Base-by-base conservation (phyloP, 1,140 invertebrate species). In the Leucophenga varia region DNA sequence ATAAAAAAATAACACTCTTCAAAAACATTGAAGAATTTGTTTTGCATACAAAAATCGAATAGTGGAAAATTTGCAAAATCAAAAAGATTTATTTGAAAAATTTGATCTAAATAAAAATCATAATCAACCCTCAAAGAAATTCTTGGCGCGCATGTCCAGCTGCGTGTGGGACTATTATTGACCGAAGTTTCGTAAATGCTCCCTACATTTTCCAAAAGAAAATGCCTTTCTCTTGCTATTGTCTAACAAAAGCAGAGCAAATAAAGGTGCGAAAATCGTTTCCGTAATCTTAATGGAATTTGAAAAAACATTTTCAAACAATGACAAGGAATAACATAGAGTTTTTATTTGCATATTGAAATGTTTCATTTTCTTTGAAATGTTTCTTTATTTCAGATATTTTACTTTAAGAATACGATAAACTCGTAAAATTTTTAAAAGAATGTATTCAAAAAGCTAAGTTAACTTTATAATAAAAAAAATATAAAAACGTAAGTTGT, bases 1-100 rank as follows among this genome's bases (percentile, higher is more conserved):
- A 28, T 17, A 51, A 49, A 55, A 48, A 60, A 54, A 41, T 43
- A 14, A 16, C 55, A 54, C 53, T 61, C n/a, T n/a, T n/a, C n/a
- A n/a, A n/a, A n/a, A n/a, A n/a, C n/a, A n/a, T n/a, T 67, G 61
- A 67, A 63, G 67, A 67, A 67, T 65, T 61, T 67, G 59, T 63
- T 67, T 67, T 67, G 63, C 63, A 67, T 67, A 54, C 47, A 59
- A 45, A 48, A 59, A 57, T 59, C 63, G 49, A 67, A 57, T 55
- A 49, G n/a, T 54, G 50, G 63, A 65, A 67, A 57, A 67, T 59
- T 67, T 63, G 52, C 63, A 57, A 47, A 50, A 36, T 37, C 37
- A 16, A 43, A 48, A 37, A n/a, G n/a, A n/a, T n/a, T n/a, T n/a
- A n/a, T n/a, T n/a, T 13, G 40, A 53, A 52, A 51, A 5, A 25